Base-by-base conservation (phyloP, 2,797 vertebrate genomes). In the Myotis myotis region DNA sequence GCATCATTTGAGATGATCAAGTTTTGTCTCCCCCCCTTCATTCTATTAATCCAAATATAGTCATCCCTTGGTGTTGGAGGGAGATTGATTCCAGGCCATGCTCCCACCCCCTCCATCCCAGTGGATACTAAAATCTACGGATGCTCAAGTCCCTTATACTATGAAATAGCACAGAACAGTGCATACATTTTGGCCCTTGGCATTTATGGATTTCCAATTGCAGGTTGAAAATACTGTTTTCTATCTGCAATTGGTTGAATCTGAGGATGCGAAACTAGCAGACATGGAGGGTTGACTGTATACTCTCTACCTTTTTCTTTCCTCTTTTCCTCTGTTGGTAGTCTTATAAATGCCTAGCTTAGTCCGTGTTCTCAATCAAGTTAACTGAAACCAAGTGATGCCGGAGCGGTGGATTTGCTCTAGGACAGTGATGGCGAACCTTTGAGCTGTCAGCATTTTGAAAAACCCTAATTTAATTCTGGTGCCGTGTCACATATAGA, bases 361-460 rank as follows among this genome's bases (percentile, higher is more conserved):
- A 47, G 36, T 66, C 49, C 0, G 4, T 93, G 33, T 89, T 93
- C 12, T 89, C 49, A 81, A 53, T 81, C 57, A 68, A 49, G 12
- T 41, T 74, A 80, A 93, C 41, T 44, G 53, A 87, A 93, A 93
- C 53, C 87, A 83, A 64, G 20, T 78, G 44, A 68, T 82, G 79
- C 8, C 41, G 6, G 20, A 15, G 22, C 55, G 20, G 51, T 93
- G 16, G 57, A 47, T 76, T 76, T 91, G 25, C 78, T 87, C n/a
- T 66, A 89, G 85, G 38, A 72, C 41, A 44, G 41, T 10, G 41
- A 44, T 44, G 41, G 41, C 0, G 41, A 44, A 44, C 41, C 41
- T 44, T 44, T 44, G 41, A 44, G 41, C 41, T 44, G 41, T 44
- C 41, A 44, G 41, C 41, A 44, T 44, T 44, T 44, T 44, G 41